A percentile compares a stretch with the other conserved stretches of the same genome.
These are phyloP conservation scores for Palaemon carinicauda DNA, from an alignment of 1,140 invertebrate genomes.

Conservation along the genomic window DNA sequence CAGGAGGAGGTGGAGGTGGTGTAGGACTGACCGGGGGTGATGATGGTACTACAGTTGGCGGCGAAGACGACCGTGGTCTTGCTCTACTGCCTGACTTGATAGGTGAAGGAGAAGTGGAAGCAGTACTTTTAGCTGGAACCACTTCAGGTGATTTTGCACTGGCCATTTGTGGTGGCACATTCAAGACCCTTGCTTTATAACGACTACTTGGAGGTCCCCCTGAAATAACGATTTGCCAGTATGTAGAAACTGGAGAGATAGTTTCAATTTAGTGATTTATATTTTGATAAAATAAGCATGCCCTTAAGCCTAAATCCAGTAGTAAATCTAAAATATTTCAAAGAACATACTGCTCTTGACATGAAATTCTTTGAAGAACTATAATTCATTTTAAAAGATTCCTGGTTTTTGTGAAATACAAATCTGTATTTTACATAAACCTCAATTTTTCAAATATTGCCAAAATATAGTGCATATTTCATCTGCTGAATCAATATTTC, in stretches of 20 bases:
- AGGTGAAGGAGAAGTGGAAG: slow-evolving; percentile 22
- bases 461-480: too few relatives aligned
- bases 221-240: background rate
- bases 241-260: background rate
- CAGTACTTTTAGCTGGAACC: slow-evolving; percentile 29
- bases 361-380: too few relatives aligned
- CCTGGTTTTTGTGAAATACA: too few relatives aligned
- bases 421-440: too few relatives aligned
- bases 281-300: background rate
- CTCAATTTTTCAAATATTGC: too few relatives aligned
- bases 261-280: background rate
- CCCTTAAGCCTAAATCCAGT: too few relatives aligned
- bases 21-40: slow-evolving; percentile 21
- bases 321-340: too few relatives aligned
- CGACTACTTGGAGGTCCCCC: slow-evolving; percentile 65
- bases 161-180: slow-evolving; percentile 61
- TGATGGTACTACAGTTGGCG: slow-evolving; percentile 21
- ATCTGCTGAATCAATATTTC: too few relatives aligned
- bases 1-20: background rate
- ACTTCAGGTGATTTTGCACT: slow-evolving; percentile 31
- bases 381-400: too few relatives aligned
- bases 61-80: slow-evolving; percentile 29
- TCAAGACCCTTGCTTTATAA: slow-evolving; percentile 69
- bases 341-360: too few relatives aligned
- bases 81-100: slow-evolving; percentile 16